phyloP scores from a whole-genome alignment of 2,888 invertebrate genomes.

The Eubasilissa splendida region DNA sequence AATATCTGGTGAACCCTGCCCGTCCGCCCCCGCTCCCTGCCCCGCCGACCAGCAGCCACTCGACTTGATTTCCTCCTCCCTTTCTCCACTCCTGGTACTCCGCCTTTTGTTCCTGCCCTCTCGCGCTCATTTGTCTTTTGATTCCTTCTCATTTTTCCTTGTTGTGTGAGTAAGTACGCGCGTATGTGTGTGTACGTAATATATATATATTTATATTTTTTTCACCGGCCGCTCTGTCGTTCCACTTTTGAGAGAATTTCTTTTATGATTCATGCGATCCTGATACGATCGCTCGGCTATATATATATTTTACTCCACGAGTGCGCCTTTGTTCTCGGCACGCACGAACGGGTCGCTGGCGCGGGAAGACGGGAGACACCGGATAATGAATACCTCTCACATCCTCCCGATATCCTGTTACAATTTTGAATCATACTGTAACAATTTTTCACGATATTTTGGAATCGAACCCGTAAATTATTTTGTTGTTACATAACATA shows the following conservation, averaged over 20 bases:
- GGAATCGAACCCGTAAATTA: too few relatives aligned
- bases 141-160: conserved; percentile 56
- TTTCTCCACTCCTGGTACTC: conserved; percentile 53
- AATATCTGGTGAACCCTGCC: not conserved
- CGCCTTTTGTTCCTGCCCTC: conserved; percentile 59
- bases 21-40: conserved; percentile 7
- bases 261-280: conserved; percentile 55
- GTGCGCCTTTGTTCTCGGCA: conserved; percentile 54
- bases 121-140: conserved; percentile 59
- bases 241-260: conserved; percentile 50
- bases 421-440: conserved; percentile 10
- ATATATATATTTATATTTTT: conserved; percentile 56
- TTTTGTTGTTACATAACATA: too few relatives aligned
- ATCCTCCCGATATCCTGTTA: conserved; percentile 40
- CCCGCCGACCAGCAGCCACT: conserved; percentile 58
- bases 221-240: conserved; percentile 44
- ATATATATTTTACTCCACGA: conserved; percentile 1
- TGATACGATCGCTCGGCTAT: conserved; percentile 24
- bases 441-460: too few relatives aligned
- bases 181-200: conserved; percentile 18
- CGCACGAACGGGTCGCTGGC: conserved; percentile 43
- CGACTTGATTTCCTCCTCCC: conserved; percentile 59
- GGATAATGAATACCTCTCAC: conserved; percentile 37
- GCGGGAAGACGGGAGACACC: conserved; percentile 32
- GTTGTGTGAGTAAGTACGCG: conserved; percentile 1